Evolutionary conservation across 2,888 invertebrate species (phyloP), one percentile per base, ranked within the genome.

Genomic region (Arge pagana): DNA sequence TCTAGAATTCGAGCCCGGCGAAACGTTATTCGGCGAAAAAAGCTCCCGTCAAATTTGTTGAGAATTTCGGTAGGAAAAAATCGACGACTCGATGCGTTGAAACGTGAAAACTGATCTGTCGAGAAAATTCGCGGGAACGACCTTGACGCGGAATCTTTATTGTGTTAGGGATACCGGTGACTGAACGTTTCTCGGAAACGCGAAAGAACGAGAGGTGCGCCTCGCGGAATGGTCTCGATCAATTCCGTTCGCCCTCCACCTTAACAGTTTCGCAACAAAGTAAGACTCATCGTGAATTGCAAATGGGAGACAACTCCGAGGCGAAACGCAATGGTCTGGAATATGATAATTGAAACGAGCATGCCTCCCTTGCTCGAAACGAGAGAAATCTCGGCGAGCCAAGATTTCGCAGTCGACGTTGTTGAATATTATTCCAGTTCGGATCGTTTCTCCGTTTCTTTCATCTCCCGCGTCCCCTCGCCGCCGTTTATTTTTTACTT

Each of bases 81-180:
- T n/a, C n/a, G n/a, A n/a, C n/a, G n/a, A n/a, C n/a, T n/a, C n/a
- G n/a, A n/a, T n/a, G n/a, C n/a, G n/a, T n/a, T n/a, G n/a, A n/a
- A n/a, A n/a, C n/a, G n/a, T n/a, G n/a, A n/a, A n/a, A n/a, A n/a
- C n/a, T n/a, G n/a, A n/a, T n/a, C n/a, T n/a, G n/a, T n/a, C n/a
- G n/a, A n/a, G n/a, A n/a, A n/a, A n/a, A n/a, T n/a, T n/a, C n/a
- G n/a, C n/a, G n/a, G n/a, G n/a, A n/a, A n/a, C n/a, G n/a, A n/a
- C n/a, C n/a, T 37, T 45, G 24, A 45, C 45, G 24, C 31, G 13
- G 33, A 23, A 45, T 42, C 35, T 37, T 26, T 50, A 50, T 53
- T 59, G 33, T 59, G 54, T 64, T 62, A 50, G 61, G 60, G 66
- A 63, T 54, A 59, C 50, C 58, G 52, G 57, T 52, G 55, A 64